Evolutionary conservation across 2,113 vertebrate species (phyloP), one percentile per base, ranked within the genome.

Genomic region (Seriola rivoliana): DNA sequence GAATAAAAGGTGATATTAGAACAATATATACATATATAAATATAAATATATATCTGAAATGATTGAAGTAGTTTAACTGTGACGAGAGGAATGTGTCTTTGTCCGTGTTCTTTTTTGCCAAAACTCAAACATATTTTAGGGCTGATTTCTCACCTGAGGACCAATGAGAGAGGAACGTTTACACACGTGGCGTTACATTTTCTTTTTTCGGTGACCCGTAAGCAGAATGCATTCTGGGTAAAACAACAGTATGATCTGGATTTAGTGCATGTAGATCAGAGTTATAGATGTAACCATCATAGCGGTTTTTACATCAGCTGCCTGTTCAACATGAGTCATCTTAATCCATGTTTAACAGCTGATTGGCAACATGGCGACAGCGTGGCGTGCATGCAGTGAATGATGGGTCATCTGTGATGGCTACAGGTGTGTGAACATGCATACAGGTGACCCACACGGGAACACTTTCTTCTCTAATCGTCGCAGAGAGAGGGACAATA

Each of bases 21-120:
- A 17, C 23, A 72, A 80, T 21, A 59, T 17, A 63, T 78, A 78
- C 65, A 71, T 72, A 72, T 70, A 73, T 2, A 38, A 36, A 64
- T 76, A 69, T 32, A 44, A 44, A 29, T 50, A 16, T 42, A 62
- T 75, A 65, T 69, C 54, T 57, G 68, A 55, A 68, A 42, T 10
- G 9, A 42, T 42, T 11, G 5, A 42, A 10, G 8, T 42, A 9
- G 40, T 11, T 10, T 42, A 9, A 11, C 46, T 78, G 52, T 86
- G 78, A 90, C 76, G 57, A n/a, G 48, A 73, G 75, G 81, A 90
- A 92, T 88, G 79, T 90, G 68, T 81, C 81, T 80, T 11, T 81
- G 38, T 86, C 50, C 7, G 21, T 60, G 57, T 76, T 83, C 44
- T 46, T 92, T 87, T 78, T 88, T 93, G 91, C 92, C 91, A 92